Evolutionary conservation across 2,113 vertebrate genomes (phyloP).

Genomic region (Procavia capensis): DNA sequence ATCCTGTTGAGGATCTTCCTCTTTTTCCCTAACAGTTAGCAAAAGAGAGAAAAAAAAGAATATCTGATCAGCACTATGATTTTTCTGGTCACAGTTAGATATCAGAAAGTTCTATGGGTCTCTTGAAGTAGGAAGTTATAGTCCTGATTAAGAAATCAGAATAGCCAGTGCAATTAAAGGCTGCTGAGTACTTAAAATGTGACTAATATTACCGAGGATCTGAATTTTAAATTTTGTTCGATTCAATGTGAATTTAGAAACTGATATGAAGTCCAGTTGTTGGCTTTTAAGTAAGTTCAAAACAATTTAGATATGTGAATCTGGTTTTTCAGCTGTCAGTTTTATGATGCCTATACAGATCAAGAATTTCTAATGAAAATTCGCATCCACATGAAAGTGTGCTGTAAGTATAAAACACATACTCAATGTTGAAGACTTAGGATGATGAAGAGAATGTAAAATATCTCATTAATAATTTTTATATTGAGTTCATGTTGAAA

Average conservation of each 20-base stretch:
- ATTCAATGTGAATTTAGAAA: constrained; percentile 25
- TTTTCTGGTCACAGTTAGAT: neutral
- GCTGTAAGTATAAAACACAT: neutral
- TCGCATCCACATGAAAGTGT: neutral
- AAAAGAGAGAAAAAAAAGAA: too few relatives aligned
- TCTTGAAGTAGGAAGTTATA: neutral
- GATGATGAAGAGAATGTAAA: neutral
- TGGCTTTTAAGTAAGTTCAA: neutral
- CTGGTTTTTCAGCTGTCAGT: neutral
- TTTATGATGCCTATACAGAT: neutral
- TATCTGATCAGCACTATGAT: neutral
- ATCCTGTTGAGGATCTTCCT: too few relatives aligned
- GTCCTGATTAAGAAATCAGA: neutral
- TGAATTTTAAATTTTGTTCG: neutral
- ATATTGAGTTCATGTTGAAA: constrained; percentile 12
- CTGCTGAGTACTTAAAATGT: neutral
- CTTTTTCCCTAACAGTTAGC: too few relatives aligned
- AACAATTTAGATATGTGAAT: neutral
- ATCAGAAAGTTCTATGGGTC: neutral
- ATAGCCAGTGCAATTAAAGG: neutral
- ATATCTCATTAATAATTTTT: neutral
- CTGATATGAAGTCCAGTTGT: neutral
- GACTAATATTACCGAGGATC: neutral
- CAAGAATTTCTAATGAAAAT: neutral
- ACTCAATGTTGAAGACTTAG: neutral